Base-by-base conservation (phyloP, 2,888 invertebrate species). In the Branchellion lobata region DNA sequence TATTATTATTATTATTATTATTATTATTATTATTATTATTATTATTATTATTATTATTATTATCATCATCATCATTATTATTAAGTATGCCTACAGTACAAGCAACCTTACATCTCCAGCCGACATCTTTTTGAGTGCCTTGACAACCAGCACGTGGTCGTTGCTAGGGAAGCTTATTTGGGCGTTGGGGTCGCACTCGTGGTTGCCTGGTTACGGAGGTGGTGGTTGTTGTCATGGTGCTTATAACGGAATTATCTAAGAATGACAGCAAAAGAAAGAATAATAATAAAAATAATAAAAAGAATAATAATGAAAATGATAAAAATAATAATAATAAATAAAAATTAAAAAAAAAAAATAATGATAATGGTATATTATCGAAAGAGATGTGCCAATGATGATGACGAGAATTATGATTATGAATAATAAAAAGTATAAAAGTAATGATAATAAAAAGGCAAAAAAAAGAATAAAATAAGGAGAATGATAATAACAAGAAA, bases 161-260 rank as follows among this genome's bases (percentile, higher is more conserved):
- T 93, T 93, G 84, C 93, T 91, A 0, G 93, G 92, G 86, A 95
- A 97, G 31, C 92, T 91, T 0, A 93, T 91, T 85, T 93, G 92
- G 0, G 95, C 94, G 87, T 96, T 96, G 0, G 96, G 95, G 0
- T 90, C 87, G 85, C 97, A 97, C 84, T 94, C 95, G 88, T 97
- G 97, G 88, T 97, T 97, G 83, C 93, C 92, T 87, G 71, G 27
- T 29, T 65, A 18, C 33, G 14, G 8, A 2, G 57, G 3, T 31
- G 18, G 14, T 51, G 18, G 18, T 18, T 51, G 53, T 51, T 51
- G 18, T 18, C 18, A 51, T 18, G 14, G 14, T 51, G 14, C 14
- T 18, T 51, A 18, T 51, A 18, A 51, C 53, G 14, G 18, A 14
- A 51, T 51, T 51, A 18, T 51, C 14, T 18, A 18, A 18, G n/a